Conservation (phyloP, 2,888 invertebrate species). For the Rapana venosa region DNA sequence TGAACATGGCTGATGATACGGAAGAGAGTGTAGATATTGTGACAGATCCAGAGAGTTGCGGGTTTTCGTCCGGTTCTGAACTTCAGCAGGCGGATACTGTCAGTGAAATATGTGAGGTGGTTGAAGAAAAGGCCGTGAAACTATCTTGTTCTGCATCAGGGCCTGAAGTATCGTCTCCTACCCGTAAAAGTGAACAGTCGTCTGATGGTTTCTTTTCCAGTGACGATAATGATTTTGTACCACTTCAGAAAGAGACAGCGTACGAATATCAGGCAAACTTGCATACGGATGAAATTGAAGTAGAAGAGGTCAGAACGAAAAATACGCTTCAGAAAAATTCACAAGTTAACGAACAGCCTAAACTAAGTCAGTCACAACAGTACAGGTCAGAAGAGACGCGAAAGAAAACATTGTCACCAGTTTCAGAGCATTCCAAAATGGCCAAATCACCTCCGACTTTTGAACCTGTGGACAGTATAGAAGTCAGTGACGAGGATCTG, state of each 20-base stretch:
- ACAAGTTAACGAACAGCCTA: neutral
- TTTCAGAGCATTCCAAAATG: neutral
- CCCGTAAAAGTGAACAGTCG: neutral
- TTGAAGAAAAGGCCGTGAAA: neutral
- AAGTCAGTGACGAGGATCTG: slow-evolving; percentile 43
- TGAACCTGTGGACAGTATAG: slow-evolving; percentile 25
- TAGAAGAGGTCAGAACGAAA: neutral
- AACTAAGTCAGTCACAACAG: neutral
- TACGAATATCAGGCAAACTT: neutral
- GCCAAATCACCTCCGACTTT: neutral
- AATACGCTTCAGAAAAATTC: neutral
- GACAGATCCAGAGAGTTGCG: neutral
- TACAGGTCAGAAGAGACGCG: too few species aligned
- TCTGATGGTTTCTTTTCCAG: neutral
- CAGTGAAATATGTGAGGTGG: neutral
- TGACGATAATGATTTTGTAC: neutral
- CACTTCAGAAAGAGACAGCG: neutral
- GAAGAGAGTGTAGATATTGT: neutral
- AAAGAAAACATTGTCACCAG: neutral
- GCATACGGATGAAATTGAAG: neutral
- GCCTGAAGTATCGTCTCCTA: neutral
- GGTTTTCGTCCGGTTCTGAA: neutral
- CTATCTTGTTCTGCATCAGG: neutral
- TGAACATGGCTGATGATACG: neutral
- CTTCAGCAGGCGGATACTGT: neutral